Base-by-base conservation (phyloP, 2,888 invertebrate genomes). In the Tridacna crocea region DNA sequence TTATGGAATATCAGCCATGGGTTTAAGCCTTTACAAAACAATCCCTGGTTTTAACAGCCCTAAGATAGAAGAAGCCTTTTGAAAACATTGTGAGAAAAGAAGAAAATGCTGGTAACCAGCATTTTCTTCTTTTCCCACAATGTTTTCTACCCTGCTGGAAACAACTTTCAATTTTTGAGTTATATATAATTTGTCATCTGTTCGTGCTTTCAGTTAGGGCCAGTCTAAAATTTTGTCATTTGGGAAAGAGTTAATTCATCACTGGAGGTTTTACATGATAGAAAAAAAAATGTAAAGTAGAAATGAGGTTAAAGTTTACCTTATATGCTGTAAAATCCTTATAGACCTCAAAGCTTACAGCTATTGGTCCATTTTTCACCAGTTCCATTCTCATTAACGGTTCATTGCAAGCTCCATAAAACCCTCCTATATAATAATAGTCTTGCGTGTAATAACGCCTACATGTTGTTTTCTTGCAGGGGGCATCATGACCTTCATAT, bases 371-470 rank as follows among this genome's bases (percentile, higher is more conserved):
- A 75, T 93, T 91, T 48, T 93, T 82, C 10, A 94, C 91, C 65
- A 95, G 86, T n/a, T 94, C 94, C 68, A 92, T 51, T 82, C 89
- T 92, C 95, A 95, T 95, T 51, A 92, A 80, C 26, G 93, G 93
- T 83, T 95, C 95, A 84, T 94, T 95, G 82, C 95, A 87, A n/a
- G 92, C 94, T n/a, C 94, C 95, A 84, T 94, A 94, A 85, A 89
- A 95, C 22, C 95, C 95, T 51, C 95, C 95, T 51, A 95, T 92
- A 87, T 95, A 95, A 73, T 91, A 85, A 87, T 95, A 95, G 58
- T 92, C 83, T 12, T 93, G 92, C 24, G 94, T 92, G 88, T 94
- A 95, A 80, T 92, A 92, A 12, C 95, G 88, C 15, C 88, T 75
- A 84, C 95, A 95, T 15, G 85, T 85, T 11, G 89, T 70, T 13